These are phyloP conservation scores for Sitodiplosis mosellana DNA, from an alignment of 1,140 invertebrate genomes.

Conservation along the genomic window DNA sequence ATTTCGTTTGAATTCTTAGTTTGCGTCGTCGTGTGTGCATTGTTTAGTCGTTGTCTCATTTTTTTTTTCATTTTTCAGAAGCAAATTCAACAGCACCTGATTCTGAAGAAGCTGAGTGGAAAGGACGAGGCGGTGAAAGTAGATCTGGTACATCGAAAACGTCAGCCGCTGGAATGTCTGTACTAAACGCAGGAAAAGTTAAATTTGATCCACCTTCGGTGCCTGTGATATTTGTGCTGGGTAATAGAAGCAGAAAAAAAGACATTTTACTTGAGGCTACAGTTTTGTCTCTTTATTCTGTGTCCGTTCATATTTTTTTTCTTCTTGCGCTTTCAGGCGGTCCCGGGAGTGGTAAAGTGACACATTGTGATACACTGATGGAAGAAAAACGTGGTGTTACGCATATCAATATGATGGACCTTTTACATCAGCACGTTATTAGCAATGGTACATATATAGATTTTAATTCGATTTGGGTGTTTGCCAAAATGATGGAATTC, in stretches of 20 bases:
- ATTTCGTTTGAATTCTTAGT: neutral
- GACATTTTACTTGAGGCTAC: conserved; percentile 1
- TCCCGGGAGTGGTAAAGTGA: conserved; percentile 81
- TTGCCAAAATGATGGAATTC: neutral
- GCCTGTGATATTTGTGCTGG: conserved; percentile 73
- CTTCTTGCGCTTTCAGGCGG: conserved; percentile 36
- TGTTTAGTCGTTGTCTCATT: neutral
- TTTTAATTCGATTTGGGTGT: neutral
- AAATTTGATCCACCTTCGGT: conserved; percentile 66
- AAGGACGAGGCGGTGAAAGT: conserved; percentile 23
- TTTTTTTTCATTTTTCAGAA: conserved; percentile 29
- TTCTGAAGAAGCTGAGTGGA: conserved; percentile 38
- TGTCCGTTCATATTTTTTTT: neutral
- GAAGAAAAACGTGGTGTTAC: conserved; percentile 64
- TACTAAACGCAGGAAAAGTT: conserved; percentile 56
- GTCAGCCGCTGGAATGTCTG: conserved; percentile 41
- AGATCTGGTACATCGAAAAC: conserved; percentile 31
- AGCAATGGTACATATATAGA: conserved; percentile 47
- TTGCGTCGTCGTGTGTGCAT: neutral
- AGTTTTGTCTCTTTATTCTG: neutral
- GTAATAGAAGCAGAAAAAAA: conserved; percentile 28
- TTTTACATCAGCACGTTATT: conserved; percentile 69
- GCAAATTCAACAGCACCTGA: conserved; percentile 48
- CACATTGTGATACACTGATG: conserved; percentile 74
- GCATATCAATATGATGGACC: conserved; percentile 81